These are phyloP conservation scores for Zaprionus lachaisei DNA, from an alignment of 1,140 invertebrate species.

Conservation along the genomic window DNA sequence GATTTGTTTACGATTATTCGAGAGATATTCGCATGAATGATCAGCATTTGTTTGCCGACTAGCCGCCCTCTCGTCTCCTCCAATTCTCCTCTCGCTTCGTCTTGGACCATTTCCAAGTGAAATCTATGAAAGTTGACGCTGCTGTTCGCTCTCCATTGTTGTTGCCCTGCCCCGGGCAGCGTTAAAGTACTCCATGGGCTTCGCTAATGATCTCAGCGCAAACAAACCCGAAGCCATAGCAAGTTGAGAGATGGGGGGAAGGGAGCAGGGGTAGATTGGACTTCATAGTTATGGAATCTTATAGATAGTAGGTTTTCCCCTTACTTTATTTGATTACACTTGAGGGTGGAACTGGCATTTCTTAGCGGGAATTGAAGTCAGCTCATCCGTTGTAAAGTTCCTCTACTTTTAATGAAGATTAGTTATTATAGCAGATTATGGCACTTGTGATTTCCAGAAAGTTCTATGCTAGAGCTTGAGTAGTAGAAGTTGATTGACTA, in stretches of 20 bases:
- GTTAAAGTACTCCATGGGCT: slow-evolving; percentile 2
- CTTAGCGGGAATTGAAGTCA: not conserved
- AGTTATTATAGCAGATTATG: not conserved
- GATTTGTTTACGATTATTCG: slow-evolving; percentile 54
- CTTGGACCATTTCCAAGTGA: slow-evolving; percentile 80
- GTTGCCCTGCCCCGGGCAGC: not conserved
- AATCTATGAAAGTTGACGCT: slow-evolving; percentile 79
- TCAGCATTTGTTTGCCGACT: slow-evolving; percentile 35
- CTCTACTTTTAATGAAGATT: not conserved
- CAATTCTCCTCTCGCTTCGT: not conserved
- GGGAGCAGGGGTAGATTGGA: not conserved
- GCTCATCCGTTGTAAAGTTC: not conserved
- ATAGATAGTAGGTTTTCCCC: slow-evolving; percentile 6
- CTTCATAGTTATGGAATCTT: not conserved
- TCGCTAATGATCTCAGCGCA: slow-evolving; percentile 21
- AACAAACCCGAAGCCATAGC: slow-evolving; percentile 19
- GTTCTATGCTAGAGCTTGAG: not conserved
- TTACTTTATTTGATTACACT: not conserved
- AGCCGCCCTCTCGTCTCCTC: not conserved
- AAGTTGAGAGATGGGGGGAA: not conserved
- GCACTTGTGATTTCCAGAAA: not conserved
- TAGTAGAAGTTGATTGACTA: not conserved
- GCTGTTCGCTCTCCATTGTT: slow-evolving; percentile 11
- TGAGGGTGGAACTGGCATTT: slow-evolving; percentile 1
- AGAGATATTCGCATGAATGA: slow-evolving; percentile 15